A percentile compares a stretch with the other conserved stretches of the same genome.
These are phyloP conservation scores for Tragopan temminckii DNA, from an alignment of 2,797 vertebrate species.

Conservation along the genomic window DNA sequence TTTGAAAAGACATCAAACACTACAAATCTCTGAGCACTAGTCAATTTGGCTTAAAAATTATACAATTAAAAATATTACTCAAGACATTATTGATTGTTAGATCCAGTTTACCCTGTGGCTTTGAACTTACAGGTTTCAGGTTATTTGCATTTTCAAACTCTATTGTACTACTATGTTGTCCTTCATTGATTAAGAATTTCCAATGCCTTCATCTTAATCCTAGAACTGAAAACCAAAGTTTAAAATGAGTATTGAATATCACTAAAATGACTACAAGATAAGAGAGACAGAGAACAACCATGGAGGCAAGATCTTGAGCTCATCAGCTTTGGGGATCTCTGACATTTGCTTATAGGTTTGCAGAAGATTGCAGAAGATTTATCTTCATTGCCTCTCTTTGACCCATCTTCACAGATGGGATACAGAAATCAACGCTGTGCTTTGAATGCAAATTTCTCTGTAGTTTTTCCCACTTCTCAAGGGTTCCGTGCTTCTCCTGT, in stretches of 20 bases:
- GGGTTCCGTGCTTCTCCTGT: not conserved
- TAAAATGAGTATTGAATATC: not conserved
- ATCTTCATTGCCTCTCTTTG: slow-evolving; percentile 9
- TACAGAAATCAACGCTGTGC: not conserved
- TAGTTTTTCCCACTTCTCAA: not conserved
- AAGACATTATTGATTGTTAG: accelerated
- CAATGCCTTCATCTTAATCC: not conserved
- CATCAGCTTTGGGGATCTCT: not conserved
- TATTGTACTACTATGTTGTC: not conserved
- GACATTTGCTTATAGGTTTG: slow-evolving; percentile 18
- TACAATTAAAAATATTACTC: not conserved
- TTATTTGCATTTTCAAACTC: not conserved
- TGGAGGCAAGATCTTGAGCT: not conserved
- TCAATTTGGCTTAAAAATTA: not conserved
- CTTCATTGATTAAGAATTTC: not conserved
- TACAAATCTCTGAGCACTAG: not conserved
- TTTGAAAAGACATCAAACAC: not conserved
- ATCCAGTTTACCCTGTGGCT: not conserved
- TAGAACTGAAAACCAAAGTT: not conserved
- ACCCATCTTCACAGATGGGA: not conserved
- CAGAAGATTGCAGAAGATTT: not conserved
- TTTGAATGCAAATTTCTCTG: not conserved
- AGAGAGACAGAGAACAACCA: not conserved
- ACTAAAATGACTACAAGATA: not conserved
- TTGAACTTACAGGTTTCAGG: not conserved